These are phyloP conservation scores for Brachionus angularis DNA, from an alignment of 1,140 invertebrate species.

Conservation along the genomic window DNA sequence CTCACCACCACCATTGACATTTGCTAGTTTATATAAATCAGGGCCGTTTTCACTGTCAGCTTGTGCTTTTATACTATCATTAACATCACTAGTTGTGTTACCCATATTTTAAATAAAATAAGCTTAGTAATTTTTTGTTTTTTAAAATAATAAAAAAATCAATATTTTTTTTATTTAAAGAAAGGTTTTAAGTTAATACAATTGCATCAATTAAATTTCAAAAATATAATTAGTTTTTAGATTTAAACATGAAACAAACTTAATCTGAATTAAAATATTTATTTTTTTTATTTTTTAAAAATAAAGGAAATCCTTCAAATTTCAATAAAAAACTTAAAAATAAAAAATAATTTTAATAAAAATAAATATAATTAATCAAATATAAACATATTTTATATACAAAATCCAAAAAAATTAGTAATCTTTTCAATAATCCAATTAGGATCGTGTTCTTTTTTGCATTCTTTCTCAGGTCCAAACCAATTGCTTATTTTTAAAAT, in stretches of 20 bases:
- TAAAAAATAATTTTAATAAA: too few species aligned
- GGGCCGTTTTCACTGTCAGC: conserved; percentile 41
- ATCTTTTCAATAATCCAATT: conserved; percentile 8
- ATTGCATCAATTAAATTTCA: neutral
- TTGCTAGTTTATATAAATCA: conserved; percentile 41
- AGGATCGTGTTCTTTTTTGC: neutral
- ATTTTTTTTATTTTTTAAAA: too few species aligned
- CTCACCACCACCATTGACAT: conserved; percentile 28
- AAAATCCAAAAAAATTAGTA: conserved; percentile 25
- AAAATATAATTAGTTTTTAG: neutral
- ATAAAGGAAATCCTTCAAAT: too few species aligned
- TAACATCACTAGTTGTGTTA: conserved; percentile 43
- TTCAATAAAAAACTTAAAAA: too few species aligned
- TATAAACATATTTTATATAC: too few species aligned
- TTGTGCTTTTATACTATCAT: conserved; percentile 37
- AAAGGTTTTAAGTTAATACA: neutral
- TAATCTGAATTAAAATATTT: too few species aligned
- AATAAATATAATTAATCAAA: too few species aligned
- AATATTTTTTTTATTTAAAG: neutral
- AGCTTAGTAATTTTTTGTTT: neutral
- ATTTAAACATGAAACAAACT: too few species aligned
- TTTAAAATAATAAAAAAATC: neutral
- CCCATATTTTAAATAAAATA: conserved; percentile 37
- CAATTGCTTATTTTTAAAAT: neutral
- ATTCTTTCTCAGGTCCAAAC: neutral